A percentile compares a stretch with the other conserved stretches of the same genome.
Evolutionary conservation across 2,888 invertebrate species (phyloP).

Genomic region (Euproctis similis): DNA sequence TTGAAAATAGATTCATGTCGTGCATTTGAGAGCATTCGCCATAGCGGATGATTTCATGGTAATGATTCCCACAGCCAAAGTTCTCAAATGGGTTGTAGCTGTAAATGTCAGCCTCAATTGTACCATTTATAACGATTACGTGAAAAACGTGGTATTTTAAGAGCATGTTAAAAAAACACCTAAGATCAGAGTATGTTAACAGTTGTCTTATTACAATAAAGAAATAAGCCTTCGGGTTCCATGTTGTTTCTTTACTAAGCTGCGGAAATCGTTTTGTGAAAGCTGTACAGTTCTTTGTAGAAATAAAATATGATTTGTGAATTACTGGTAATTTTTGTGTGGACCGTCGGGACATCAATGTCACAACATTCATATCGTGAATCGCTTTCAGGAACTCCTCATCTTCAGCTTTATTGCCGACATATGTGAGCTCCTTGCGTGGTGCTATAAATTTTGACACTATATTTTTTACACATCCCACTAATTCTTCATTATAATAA

Average conservation of each 20-base stretch:
- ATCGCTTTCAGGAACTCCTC: conserved; percentile 9
- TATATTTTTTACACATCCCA: conserved; percentile 11
- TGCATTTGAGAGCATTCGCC: conserved; percentile 33
- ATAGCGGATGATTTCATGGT: conserved; percentile 27
- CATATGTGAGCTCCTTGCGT: conserved; percentile 10
- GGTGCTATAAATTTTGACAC: conserved; percentile 11
- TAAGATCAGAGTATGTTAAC: conserved; percentile 11
- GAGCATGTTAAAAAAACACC: conserved; percentile 33
- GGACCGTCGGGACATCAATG: conserved; percentile 2
- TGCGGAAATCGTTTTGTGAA: conserved; percentile 16
- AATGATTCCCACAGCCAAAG: conserved; percentile 45
- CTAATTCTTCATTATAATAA: background rate
- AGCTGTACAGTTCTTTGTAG: conserved; percentile 7
- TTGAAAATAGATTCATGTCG: conserved; percentile 24
- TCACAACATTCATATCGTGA: conserved; percentile 3
- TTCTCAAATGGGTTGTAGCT: conserved; percentile 49
- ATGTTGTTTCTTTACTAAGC: conserved; percentile 24
- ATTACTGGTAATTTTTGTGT: background rate
- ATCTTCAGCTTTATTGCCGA: conserved; percentile 7
- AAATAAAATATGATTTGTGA: conserved; percentile 31
- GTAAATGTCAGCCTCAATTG: conserved; percentile 28
- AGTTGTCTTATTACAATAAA: conserved; percentile 30
- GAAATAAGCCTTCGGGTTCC: conserved; percentile 39
- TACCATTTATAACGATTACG: conserved; percentile 34
- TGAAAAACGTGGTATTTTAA: conserved; percentile 28